Conservation (phyloP, 2,797 vertebrate genomes). For the Peromyscus attwateri region DNA sequence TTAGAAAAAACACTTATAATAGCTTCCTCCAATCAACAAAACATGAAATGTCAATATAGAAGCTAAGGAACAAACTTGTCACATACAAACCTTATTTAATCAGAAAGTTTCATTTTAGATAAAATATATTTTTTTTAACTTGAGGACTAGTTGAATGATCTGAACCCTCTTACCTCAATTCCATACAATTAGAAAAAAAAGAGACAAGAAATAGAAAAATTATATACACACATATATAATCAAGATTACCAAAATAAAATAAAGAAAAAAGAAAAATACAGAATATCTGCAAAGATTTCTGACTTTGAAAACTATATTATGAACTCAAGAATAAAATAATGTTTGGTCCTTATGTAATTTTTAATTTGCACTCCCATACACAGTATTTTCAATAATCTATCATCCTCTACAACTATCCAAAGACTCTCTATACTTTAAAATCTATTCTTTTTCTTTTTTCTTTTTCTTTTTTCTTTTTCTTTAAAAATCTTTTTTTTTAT, state of each 20-base stretch:
- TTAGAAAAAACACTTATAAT: neutral
- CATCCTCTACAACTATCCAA: conserved; percentile 23
- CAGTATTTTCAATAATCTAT: neutral
- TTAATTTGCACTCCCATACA: conserved; percentile 9
- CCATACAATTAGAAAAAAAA: neutral
- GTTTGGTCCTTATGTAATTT: neutral
- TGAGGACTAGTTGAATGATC: neutral
- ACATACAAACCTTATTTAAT: conserved; percentile 43
- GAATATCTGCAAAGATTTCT: conserved; percentile 27
- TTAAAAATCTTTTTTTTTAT: too few species aligned
- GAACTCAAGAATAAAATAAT: neutral
- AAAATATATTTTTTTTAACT: conserved; percentile 5
- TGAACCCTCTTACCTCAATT: neutral
- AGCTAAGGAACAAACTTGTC: neutral
- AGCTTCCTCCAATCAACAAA: conserved; percentile 37
- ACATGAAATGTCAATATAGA: conserved; percentile 6
- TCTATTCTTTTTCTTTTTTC: too few species aligned
- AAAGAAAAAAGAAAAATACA: neutral
- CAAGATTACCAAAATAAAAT: neutral
- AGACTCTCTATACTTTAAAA: neutral
- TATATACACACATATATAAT: neutral
- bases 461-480: too few species aligned
- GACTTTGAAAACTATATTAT: neutral
- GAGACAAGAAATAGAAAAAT: neutral
- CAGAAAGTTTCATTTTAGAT: conserved; percentile 36